Evolutionary conservation across 2,113 vertebrate genomes (phyloP), one percentile per base, ranked within the genome.

Genomic region (Aegotheles bennettii): DNA sequence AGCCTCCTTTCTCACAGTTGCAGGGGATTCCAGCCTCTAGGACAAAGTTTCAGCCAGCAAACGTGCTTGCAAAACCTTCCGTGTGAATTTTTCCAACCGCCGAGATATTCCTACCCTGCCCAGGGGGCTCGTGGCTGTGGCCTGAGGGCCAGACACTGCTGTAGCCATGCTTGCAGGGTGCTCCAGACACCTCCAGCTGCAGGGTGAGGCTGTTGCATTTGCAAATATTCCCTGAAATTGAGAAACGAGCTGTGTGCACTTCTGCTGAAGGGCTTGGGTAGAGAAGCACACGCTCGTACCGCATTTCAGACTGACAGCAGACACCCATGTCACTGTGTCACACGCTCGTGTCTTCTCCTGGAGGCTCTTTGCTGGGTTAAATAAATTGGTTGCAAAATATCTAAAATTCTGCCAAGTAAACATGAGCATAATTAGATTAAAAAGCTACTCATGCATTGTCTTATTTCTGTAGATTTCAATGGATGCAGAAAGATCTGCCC

Each of bases 301-400:
- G 1, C 7, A 1, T 31, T 88, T 86, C 67, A 83, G 43, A 36
- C 50, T 47, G 71, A 61, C 20, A 74, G 68, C 71, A 84, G 48
- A 23, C 17, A 69, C 25, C 48, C 1, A 0, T 63, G 82, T 64
- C 78, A 8, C 33, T 69, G 61, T 42, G 45, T 63, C 59, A 53
- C 56, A 25, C 0, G 0, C 40, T 51, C 51, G 3, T 36, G 36
- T 45, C 83, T 90, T 90, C 81, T 92, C 50, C 71, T 92, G 64
- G 51, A 93, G 93, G 60, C 38, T 82, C 45, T 92, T 61, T 56
- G 24, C 36, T 81, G 51, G 56, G 65, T 87, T 60, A 81, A 51
- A 60, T 53, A 53, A 84, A 73, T 38, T 57, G 17, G 57, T 92
- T 96, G 76, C 69, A 90, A 95, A 96, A 94, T 69, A 92, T 29